These are phyloP conservation scores for Cromileptes altivelis DNA, from an alignment of 2,113 vertebrate genomes.

Conservation along the genomic window DNA sequence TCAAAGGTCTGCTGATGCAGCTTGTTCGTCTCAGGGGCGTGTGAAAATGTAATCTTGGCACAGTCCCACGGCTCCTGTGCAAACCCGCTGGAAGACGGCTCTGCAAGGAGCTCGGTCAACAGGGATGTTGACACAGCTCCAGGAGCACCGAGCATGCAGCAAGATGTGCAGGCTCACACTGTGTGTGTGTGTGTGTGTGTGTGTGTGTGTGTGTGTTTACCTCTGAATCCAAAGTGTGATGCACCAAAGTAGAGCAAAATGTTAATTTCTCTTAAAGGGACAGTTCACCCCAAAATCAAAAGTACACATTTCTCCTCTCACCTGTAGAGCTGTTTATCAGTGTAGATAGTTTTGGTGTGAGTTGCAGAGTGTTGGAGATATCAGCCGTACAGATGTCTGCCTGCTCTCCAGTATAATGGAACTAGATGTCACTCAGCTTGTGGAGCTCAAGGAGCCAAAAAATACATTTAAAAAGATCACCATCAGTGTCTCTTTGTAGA, in stretches of 20 bases:
- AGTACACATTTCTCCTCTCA: too few relatives aligned
- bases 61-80: constrained; percentile 23
- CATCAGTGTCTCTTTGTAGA: too few relatives aligned
- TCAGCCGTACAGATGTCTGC: too few relatives aligned
- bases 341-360: too few relatives aligned
- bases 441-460: too few relatives aligned
- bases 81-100: constrained; percentile 40
- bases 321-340: too few relatives aligned
- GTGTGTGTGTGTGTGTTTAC: not conserved
- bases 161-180: constrained; percentile 5
- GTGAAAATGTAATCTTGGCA: constrained; percentile 77
- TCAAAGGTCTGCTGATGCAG: constrained; percentile 61
- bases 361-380: too few relatives aligned
- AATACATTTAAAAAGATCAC: too few relatives aligned
- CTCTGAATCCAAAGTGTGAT: too few relatives aligned
- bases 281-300: too few relatives aligned
- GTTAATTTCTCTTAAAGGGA: not conserved
- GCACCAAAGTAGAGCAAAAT: not conserved
- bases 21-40: constrained; percentile 59
- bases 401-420: too few relatives aligned
- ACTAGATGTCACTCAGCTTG: too few relatives aligned
- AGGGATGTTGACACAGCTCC: constrained; percentile 73
- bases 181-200: not conserved
- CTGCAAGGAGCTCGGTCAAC: constrained; percentile 65
- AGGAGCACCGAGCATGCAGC: constrained; percentile 36